Evolutionary conservation across 2,797 vertebrate species (phyloP), one percentile per base, ranked within the genome.

Genomic region (Cirrhinus molitorella): DNA sequence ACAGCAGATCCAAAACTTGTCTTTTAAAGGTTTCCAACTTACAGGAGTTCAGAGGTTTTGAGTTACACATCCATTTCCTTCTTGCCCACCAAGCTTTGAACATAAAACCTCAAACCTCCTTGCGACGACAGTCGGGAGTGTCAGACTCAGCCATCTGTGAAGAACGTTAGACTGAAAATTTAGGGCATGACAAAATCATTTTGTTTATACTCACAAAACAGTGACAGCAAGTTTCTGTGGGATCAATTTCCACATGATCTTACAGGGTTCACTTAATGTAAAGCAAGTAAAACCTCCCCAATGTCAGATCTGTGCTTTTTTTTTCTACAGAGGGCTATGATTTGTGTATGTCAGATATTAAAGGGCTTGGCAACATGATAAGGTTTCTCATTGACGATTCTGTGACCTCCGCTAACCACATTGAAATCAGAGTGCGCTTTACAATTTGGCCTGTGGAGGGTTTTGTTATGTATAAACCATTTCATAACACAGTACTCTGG

Each of bases 381-480:
- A 28, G 68, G 45, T 63, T 84, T 88, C 82, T 79, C 16, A 63
- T 66, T 87, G 88, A 91, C 85, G 68, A 86, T 83, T n/a, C 3
- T 78, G 76, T 65, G 17, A 81, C 57, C 72, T 63, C 53, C 72
- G 43, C 1, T 89, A 85, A 23, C 43, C 77, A 25, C 79, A 65
- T n/a, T 49, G 34, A 80, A 76, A 80, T 83, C 28, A 80, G 68
- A 83, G 55, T 70, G 47, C 2, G 61, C 43, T 61, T 80, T 73
- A 83, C n/a, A 19, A 8, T 57, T 57, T 83, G 68, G 25, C 51
- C 31, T 82, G 28, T 17, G 66, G 68, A 49, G 70, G 61, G 59
- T 68, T 86, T 80, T 34, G 16, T 79, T 40, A 34, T 70, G 47
- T 80, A 86, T 75, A 86, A 86, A 76, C 49, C 55, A 43, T 84